phyloP scores from a whole-genome alignment of 2,797 vertebrate genomes.

The Prunella strophiata region DNA sequence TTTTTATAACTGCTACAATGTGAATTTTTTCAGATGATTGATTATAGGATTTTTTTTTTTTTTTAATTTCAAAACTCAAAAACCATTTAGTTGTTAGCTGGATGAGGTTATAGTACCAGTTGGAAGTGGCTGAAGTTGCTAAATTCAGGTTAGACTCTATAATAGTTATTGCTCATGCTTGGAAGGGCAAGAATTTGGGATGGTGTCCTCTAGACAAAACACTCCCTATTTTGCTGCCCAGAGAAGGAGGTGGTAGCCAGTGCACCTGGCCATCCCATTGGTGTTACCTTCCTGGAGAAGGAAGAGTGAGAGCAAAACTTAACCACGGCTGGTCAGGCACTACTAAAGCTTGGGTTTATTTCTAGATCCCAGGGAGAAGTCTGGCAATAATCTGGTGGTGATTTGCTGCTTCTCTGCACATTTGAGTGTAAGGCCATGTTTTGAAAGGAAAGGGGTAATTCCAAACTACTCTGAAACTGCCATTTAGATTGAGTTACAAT shows the following conservation, averaged over 20 bases:
- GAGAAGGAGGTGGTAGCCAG: not conserved
- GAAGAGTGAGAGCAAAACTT: not conserved
- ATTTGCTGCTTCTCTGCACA: not conserved
- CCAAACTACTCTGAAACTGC: not conserved
- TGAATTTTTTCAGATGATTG: not conserved
- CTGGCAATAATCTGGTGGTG: not conserved
- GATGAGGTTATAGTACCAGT: not conserved
- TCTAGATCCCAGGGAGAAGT: not conserved
- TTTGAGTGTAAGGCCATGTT: not conserved
- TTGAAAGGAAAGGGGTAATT: not conserved
- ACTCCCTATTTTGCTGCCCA: not conserved
- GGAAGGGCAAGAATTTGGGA: not conserved
- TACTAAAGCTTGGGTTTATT: not conserved
- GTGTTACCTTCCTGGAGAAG: not conserved
- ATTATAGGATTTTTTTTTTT: not conserved
- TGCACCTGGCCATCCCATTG: fast-evolving
- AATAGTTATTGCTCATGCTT: not conserved
- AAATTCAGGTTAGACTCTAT: not conserved
- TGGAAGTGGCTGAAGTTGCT: not conserved
- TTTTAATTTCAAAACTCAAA: not conserved
- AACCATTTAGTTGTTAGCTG: not conserved
- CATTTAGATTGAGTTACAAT: not conserved
- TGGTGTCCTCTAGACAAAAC: not conserved
- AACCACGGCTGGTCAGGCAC: not conserved
- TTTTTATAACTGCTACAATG: not conserved